Conservation (phyloP, 2,888 invertebrate species). For the Lithophane semibrunnea region DNA sequence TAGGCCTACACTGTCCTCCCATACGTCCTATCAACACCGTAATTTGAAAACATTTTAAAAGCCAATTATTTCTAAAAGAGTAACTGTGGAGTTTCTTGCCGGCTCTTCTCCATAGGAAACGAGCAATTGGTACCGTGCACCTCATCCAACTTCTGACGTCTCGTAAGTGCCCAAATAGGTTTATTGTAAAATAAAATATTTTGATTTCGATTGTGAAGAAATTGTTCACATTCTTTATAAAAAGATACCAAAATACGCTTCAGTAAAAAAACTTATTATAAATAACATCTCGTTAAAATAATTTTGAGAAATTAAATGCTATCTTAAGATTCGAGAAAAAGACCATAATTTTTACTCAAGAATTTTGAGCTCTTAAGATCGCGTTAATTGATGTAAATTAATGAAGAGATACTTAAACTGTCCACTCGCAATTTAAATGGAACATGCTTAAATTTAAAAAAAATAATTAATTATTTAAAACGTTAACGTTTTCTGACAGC, state of each 20-base stretch:
- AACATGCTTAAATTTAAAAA: conserved; percentile 33
- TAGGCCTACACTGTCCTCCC: neutral
- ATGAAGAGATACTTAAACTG: conserved; percentile 26
- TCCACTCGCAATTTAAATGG: conserved; percentile 13
- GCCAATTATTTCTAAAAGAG: neutral
- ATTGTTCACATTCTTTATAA: neutral
- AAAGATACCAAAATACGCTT: neutral
- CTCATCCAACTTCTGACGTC: neutral
- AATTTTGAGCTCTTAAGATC: conserved; percentile 22
- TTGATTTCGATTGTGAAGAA: neutral
- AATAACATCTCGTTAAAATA: neutral
- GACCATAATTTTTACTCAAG: conserved; percentile 4
- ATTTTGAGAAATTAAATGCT: conserved; percentile 8
- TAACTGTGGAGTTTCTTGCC: neutral
- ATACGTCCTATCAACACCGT: neutral
- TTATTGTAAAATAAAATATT: neutral
- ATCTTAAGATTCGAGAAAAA: conserved; percentile 1
- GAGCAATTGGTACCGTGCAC: neutral
- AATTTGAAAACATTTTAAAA: neutral
- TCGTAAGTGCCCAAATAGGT: neutral
- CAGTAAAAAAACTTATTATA: neutral
- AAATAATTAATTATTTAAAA: conserved; percentile 13
- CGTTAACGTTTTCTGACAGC: conserved; percentile 1
- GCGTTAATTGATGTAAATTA: conserved; percentile 45
- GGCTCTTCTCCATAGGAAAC: neutral